Percentiles rank a stretch among this genome's conserved stretches.
Conservation (phyloP, 1,140 invertebrate genomes). For the Leptoteleia sp. region DNA sequence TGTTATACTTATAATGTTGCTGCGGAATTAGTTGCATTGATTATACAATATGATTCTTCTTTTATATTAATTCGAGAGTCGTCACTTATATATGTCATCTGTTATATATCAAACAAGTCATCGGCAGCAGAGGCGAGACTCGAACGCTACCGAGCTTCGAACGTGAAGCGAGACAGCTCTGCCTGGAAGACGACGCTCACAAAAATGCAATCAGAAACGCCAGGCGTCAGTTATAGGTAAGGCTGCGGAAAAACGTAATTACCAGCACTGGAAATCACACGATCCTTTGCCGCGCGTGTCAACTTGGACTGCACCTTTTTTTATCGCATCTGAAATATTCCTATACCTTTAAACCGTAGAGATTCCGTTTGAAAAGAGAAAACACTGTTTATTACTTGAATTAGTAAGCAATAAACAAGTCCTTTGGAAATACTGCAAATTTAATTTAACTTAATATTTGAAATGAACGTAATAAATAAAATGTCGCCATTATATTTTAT, state of each 20-base stretch:
- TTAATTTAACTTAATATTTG: too few relatives aligned
- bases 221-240: slow-evolving; percentile 55
- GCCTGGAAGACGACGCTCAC: slow-evolving; percentile 57
- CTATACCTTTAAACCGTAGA: too few relatives aligned
- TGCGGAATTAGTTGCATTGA: neutral
- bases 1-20: too few relatives aligned
- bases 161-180: slow-evolving; percentile 65
- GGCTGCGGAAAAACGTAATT: slow-evolving; percentile 29
- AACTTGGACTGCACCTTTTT: slow-evolving; percentile 3
- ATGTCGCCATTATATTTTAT: too few relatives aligned
- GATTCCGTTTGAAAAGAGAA: neutral
- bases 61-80: neutral
- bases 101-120: slow-evolving; percentile 63
- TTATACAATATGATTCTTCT: too few relatives aligned
- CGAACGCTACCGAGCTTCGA: slow-evolving; percentile 73
- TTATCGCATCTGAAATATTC: too few relatives aligned
- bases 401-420: too few relatives aligned
- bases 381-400: neutral
- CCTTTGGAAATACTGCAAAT: too few relatives aligned
- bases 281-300: slow-evolving; percentile 12
- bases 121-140: slow-evolving; percentile 71
- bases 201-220: slow-evolving; percentile 60
- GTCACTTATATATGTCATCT: neutral
- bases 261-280: slow-evolving; percentile 30
- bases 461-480: too few relatives aligned